These are phyloP conservation scores for Falco concolor DNA, from an alignment of 2,797 vertebrate genomes.

Conservation along the genomic window DNA sequence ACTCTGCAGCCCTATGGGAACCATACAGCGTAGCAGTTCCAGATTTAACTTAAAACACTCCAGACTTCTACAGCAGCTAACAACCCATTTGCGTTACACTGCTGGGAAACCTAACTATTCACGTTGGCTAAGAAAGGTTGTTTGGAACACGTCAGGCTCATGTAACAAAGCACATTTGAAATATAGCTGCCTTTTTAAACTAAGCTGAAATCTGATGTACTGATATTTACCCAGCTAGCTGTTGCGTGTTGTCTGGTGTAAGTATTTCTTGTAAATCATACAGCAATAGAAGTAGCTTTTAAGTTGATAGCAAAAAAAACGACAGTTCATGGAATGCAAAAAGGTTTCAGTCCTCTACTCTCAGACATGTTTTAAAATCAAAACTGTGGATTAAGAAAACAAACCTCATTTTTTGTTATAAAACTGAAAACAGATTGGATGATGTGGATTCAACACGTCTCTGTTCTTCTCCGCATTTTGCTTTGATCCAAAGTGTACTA, in stretches of 20 bases:
- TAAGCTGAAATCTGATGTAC: not conserved
- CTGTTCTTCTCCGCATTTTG: not conserved
- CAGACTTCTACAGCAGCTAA: not conserved
- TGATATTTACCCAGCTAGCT: not conserved
- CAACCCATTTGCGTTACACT: not conserved
- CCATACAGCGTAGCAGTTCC: not conserved
- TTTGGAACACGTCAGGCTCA: not conserved
- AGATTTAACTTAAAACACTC: not conserved
- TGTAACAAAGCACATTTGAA: not conserved
- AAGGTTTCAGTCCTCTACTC: not conserved
- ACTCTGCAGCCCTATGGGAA: not conserved
- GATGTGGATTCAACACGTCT: not conserved
- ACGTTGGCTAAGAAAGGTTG: not conserved
- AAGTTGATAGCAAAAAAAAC: not conserved
- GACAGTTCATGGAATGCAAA: not conserved
- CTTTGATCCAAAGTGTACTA: not conserved
- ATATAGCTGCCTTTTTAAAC: not conserved
- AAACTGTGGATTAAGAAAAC: not conserved
- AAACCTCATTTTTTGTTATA: not conserved
- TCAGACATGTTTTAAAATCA: not conserved
- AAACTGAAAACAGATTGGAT: not conserved
- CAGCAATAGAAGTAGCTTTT: not conserved
- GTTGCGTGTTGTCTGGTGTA: not conserved
- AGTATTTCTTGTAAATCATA: not conserved
- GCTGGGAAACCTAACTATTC: not conserved